Base-by-base conservation (phyloP, 2,797 vertebrate species). In the Margarornis squamiger region DNA sequence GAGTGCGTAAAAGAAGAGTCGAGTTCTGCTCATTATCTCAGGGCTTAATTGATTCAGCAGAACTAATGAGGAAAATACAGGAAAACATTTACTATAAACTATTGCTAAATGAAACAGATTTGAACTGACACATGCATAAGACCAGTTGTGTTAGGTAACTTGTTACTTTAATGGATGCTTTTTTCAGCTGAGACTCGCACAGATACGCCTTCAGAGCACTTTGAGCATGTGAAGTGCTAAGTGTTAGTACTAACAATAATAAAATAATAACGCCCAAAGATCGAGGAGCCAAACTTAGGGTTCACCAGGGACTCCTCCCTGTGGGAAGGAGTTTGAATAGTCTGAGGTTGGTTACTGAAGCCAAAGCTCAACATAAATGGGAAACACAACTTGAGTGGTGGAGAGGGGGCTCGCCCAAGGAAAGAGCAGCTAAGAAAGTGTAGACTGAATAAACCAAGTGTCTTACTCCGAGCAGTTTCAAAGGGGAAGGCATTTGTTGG, bases 381-480 rank as follows among this genome's bases (percentile, higher is more conserved):
- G 97, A 97, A 97, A 96, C 92, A 88, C 96, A 95, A 86, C 91
- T 36, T 34, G 93, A 91, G 81, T 54, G 63, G 82, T 80, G 87
- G 43, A 91, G 65, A 41, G 57, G 76, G 19, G 88, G 17, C 68
- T 94, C 91, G 76, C 81, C 52, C 38, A 80, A 88, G 95, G 93
- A 90, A 65, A 51, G 27, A 61, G 41, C 86, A 80, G 88, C 97
- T 96, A 62, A 94, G 83, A 92, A 96, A 96, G 94, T 83, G 77
- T 74, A 74, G 87, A 71, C 77, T 94, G 90, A 94, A 81, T 91
- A 92, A 88, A 90, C 85, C 95, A 77, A 86, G 74, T 1, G 0
- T 57, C 81, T 67, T 67, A 26, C 63, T 85, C 45, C 36, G 54
- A 49, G 22, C n/a, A 55, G 17, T 46, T 82, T 66, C 0, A 7